A percentile compares a stretch with the other conserved stretches of the same genome.
phyloP scores from a whole-genome alignment of 1,140 invertebrate genomes.

The Telenomus remus region DNA sequence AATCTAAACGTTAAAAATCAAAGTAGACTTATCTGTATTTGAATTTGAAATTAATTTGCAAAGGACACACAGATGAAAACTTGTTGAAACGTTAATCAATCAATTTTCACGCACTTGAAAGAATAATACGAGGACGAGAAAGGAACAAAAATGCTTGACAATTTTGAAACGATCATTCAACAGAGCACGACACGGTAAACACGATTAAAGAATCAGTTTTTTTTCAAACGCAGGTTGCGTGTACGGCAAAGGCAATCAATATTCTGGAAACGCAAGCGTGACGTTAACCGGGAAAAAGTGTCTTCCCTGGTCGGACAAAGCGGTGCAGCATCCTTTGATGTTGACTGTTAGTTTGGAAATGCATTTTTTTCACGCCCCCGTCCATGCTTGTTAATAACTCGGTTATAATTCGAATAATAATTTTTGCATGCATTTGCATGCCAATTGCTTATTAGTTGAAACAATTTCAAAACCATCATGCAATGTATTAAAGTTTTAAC shows the following conservation, averaged over 20 bases:
- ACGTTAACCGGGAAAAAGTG: conserved; percentile 74
- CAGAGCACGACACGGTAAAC: conserved; percentile 16
- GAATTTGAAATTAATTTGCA: too few species aligned
- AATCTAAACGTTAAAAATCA: too few species aligned
- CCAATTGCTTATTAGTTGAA: conserved; percentile 39
- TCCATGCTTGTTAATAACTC: conserved; percentile 34
- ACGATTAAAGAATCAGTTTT: conserved; percentile 38
- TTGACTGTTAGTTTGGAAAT: conserved; percentile 64
- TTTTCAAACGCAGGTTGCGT: conserved; percentile 72
- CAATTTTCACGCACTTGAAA: neutral
- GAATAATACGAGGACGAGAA: too few species aligned
- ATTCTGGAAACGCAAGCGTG: conserved; percentile 76
- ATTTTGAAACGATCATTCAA: conserved; percentile 21
- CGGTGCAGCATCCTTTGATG: conserved; percentile 66
- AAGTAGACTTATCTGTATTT: too few species aligned
- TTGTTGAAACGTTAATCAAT: too few species aligned
- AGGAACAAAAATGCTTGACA: neutral
- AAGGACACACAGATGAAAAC: too few species aligned
- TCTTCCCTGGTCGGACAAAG: conserved; percentile 73
- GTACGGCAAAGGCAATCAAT: conserved; percentile 74
- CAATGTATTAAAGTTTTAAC: neutral
- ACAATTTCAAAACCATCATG: conserved; percentile 22
- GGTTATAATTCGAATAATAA: conserved; percentile 15
- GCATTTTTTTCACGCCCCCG: conserved; percentile 40
- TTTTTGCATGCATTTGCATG: conserved; percentile 25